A percentile compares a stretch with the other conserved stretches of the same genome.
phyloP scores from a whole-genome alignment of 2,113 vertebrate species.

The Perca flavescens region DNA sequence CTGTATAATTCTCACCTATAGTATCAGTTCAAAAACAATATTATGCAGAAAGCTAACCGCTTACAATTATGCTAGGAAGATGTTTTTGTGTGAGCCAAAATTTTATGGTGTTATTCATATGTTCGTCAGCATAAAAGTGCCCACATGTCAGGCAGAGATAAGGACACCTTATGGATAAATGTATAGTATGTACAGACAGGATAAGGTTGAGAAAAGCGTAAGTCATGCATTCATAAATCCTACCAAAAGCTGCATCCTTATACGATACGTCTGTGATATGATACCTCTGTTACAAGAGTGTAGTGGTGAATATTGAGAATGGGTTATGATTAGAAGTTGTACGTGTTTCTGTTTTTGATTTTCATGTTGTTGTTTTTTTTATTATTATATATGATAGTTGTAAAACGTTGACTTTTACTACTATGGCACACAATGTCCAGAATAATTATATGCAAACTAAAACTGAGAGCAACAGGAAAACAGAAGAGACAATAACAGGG shows the following conservation, averaged over 20 bases:
- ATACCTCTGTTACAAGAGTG: conserved; percentile 16
- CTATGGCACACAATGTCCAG: no score
- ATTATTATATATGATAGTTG: background rate
- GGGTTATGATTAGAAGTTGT: background rate
- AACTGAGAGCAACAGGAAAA: conserved; percentile 10
- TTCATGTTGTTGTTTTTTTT: background rate
- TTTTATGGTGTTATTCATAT: conserved; percentile 27
- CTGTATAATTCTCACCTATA: background rate
- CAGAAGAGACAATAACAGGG: conserved; percentile 11
- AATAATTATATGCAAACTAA: background rate
- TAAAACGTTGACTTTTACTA: background rate
- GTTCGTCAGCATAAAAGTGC: conserved; percentile 39
- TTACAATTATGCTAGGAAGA: background rate
- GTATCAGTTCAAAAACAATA: background rate
- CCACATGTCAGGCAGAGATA: conserved; percentile 38
- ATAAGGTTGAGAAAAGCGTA: conserved; percentile 18
- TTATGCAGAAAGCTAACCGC: background rate
- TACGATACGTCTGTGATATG: conserved; percentile 9
- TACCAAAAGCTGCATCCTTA: conserved; percentile 16
- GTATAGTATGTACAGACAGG: conserved; percentile 20
- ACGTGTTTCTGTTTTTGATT: conserved; percentile 2
- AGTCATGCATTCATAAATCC: conserved; percentile 38
- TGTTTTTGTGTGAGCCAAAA: conserved; percentile 3
- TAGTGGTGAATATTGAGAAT: conserved; percentile 9
- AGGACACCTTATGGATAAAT: conserved; percentile 34